Base-by-base conservation (phyloP, 1,140 invertebrate genomes). In the Drosophila ambigua region DNA sequence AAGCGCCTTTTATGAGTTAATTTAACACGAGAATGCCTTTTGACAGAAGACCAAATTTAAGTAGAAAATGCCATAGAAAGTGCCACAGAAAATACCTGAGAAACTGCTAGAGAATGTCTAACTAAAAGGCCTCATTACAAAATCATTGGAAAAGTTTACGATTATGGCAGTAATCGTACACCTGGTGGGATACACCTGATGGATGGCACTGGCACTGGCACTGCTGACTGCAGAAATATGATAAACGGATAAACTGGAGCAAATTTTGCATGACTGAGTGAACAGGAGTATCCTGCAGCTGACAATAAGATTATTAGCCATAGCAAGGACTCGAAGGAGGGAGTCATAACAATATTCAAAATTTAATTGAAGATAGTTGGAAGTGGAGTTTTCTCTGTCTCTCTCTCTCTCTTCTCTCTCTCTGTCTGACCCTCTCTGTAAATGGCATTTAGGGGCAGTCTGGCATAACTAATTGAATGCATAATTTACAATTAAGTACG, bases 401-500 rank as follows among this genome's bases (percentile, higher is more conserved):
- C 28, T 23, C 31, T 54, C 9, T 49, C 35, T 26, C 28, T 9
- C 35, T 16, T 26, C 28, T 9, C 35, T 16, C 45, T 50, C 44
- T 41, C 15, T 15, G 15, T 16, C 23, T 51, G 69, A 41, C 16
- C 59, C 39, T 49, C 58, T 41, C 45, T 62, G 50, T 15, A 44
- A 72, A 69, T 20, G 59, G 63, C 53, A 65, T 68, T 44, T 63
- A 13, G 23, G 62, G 61, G 49, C 60, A 76, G 66, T 50, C 64
- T 73, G 72, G 67, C 72, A 77, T 64, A 87, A 74, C 82, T 85
- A 87, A 85, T 85, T 85, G 82, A 85, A 85, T 85, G 79, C 82
- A 85, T 85, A 87, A 85, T 85, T 87, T 81, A 85, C 74, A 87
- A 87, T 85, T 85, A 85, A 85, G 77, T 85, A 78, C 74, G 78